phyloP scores from a whole-genome alignment of 2,797 vertebrate genomes.

The Zenarchopterus dispar region DNA sequence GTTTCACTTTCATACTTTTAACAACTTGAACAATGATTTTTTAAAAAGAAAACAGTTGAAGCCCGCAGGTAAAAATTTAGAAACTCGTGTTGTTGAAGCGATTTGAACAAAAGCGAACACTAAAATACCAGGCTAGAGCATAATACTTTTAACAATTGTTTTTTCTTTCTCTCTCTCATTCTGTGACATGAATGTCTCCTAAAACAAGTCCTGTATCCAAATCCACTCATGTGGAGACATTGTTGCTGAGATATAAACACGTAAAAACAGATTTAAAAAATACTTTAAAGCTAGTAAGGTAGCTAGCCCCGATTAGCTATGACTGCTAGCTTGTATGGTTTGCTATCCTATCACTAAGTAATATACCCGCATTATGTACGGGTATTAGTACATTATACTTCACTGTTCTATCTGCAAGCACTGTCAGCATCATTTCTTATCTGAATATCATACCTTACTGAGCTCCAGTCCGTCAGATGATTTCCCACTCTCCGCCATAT shows the following conservation, averaged over 20 bases:
- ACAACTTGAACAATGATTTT: background rate
- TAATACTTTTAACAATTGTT: background rate
- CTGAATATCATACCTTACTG: conserved; percentile 74
- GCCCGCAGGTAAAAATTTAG: background rate
- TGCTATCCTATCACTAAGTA: background rate
- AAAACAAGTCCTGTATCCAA: background rate
- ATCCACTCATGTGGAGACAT: background rate
- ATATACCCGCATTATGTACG: background rate
- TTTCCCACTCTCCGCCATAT: conserved; percentile 84
- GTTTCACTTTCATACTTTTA: conserved; percentile 1
- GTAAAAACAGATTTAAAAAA: too few species aligned
- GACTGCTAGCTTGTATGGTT: conserved; percentile 30
- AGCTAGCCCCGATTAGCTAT: conserved; percentile 51
- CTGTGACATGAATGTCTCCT: too few species aligned
- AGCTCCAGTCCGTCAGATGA: conserved; percentile 72
- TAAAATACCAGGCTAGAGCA: conserved; percentile 7
- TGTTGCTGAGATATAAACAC: background rate
- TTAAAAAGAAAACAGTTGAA: background rate
- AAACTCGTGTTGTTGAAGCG: conserved; percentile 20
- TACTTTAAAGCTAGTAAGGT: conserved; percentile 15
- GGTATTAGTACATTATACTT: background rate
- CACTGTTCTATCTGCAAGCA: background rate
- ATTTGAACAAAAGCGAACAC: conserved; percentile 18
- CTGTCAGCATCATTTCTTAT: conserved; percentile 32
- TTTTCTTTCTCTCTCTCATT: too few species aligned